Conservation (phyloP, 2,888 invertebrate species). For the Oligia latruncula region DNA sequence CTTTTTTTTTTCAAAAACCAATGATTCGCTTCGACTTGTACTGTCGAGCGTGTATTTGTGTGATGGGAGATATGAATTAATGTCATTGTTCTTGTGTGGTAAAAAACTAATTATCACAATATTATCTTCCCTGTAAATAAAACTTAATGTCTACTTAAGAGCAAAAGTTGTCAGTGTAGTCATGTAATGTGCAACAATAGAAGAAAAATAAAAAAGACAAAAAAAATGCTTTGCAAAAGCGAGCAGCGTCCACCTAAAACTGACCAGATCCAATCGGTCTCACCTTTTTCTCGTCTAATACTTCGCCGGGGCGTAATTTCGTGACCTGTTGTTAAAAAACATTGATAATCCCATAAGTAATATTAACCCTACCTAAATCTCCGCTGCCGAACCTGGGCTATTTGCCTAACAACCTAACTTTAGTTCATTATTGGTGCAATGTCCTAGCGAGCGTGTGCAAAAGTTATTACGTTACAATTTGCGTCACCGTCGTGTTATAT, state of each 20-base stretch:
- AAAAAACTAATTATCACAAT: conserved; percentile 65
- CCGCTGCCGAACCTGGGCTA: conserved; percentile 85
- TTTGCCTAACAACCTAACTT: conserved; percentile 64
- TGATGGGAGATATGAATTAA: conserved; percentile 32
- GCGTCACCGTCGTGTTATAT: conserved; percentile 83
- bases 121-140: conserved; percentile 54
- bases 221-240: conserved; percentile 88
- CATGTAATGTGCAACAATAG: conserved; percentile 72
- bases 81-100: conserved; percentile 40
- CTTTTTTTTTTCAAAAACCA: conserved; percentile 46
- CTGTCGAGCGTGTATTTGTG: conserved; percentile 45
- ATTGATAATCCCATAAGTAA: conserved; percentile 83
- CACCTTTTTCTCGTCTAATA: conserved; percentile 98
- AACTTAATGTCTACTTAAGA: conserved; percentile 55
- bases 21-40: conserved; percentile 44
- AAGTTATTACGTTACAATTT: conserved; percentile 86
- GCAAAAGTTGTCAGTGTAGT: conserved; percentile 69
- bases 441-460: conserved; percentile 84
- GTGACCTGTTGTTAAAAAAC: conserved; percentile 92
- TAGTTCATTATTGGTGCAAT: conserved; percentile 82
- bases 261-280: conserved; percentile 89
- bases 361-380: conserved; percentile 81
- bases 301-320: conserved; percentile 98
- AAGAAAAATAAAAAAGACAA: conserved; percentile 76
- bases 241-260: conserved; percentile 89